Evolutionary conservation across 2,797 vertebrate species (phyloP).

Genomic region (Sebastes elongatus): DNA sequence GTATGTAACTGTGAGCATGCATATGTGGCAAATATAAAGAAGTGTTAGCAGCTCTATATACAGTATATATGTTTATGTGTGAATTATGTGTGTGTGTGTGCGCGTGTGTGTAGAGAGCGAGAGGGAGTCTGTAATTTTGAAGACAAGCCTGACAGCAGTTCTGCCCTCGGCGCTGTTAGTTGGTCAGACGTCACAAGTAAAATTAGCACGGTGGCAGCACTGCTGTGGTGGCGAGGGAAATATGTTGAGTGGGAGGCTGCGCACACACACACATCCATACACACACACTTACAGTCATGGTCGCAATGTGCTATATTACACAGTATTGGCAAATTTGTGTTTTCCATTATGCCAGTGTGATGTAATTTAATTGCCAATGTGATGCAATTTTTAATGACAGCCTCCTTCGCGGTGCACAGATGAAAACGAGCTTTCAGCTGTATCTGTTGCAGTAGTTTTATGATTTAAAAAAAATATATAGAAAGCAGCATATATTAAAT

Average conservation of each 20-base stretch:
- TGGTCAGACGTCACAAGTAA: constrained; percentile 52
- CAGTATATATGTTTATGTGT: not conserved
- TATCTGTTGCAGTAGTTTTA: not conserved
- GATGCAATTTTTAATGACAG: constrained; percentile 36
- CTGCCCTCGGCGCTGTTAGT: constrained; percentile 24
- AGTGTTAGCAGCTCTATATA: not conserved
- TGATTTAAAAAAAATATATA: not conserved
- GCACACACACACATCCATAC: not conserved
- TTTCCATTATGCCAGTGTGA: constrained; percentile 42
- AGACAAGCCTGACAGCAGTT: constrained; percentile 36
- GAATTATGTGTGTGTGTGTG: not conserved
- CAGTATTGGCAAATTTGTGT: constrained; percentile 33
- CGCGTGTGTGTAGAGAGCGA: too few species aligned
- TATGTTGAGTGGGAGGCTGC: constrained; percentile 61
- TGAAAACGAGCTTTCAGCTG: not conserved
- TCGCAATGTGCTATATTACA: constrained; percentile 41
- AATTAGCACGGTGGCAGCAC: constrained; percentile 46
- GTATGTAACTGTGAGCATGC: not conserved
- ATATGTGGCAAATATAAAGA: not conserved
- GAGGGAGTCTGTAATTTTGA: constrained; percentile 29
- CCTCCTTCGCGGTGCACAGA: not conserved
- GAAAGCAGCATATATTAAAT: not conserved
- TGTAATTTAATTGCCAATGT: constrained; percentile 36
- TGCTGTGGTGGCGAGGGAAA: constrained; percentile 40
- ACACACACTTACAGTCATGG: not conserved